These are phyloP conservation scores for Neocrepidodera transversa DNA, from an alignment of 2,888 invertebrate genomes.

Conservation along the genomic window DNA sequence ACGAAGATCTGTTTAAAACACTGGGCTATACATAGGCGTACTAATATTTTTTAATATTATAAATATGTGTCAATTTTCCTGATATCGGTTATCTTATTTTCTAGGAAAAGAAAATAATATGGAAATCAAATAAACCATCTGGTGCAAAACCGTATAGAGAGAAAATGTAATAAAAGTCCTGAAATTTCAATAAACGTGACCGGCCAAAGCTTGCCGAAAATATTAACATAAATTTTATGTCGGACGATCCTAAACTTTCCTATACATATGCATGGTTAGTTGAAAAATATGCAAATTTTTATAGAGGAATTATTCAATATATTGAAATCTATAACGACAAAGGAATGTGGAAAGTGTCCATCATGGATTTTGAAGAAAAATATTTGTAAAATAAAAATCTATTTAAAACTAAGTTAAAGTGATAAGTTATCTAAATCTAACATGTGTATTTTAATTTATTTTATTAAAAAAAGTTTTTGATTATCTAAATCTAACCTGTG, in stretches of 20 bases:
- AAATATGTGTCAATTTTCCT: too few relatives aligned
- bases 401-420: too few relatives aligned
- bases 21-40: too few relatives aligned
- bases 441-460: too few relatives aligned
- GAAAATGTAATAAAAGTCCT: slow-evolving; percentile 32
- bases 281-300: slow-evolving; percentile 35
- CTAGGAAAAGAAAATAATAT: slow-evolving; percentile 20
- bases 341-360: not conserved
- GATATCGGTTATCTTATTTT: not conserved
- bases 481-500: too few relatives aligned
- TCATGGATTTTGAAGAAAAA: too few relatives aligned
- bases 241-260: slow-evolving; percentile 25
- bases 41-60: too few relatives aligned
- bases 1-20: too few relatives aligned
- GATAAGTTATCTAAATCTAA: too few relatives aligned
- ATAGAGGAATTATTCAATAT: slow-evolving; percentile 29
- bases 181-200: slow-evolving; percentile 34
- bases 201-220: slow-evolving; percentile 27
- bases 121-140: slow-evolving; percentile 28
- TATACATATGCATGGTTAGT: slow-evolving; percentile 32
- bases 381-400: too few relatives aligned
- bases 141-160: slow-evolving; percentile 23
- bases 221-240: slow-evolving; percentile 35
- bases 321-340: not conserved
- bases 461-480: too few relatives aligned